Percentiles rank a stretch among this genome's conserved stretches.
Evolutionary conservation across 2,113 vertebrate species (phyloP).

Genomic region (Amphiprion ocellaris): DNA sequence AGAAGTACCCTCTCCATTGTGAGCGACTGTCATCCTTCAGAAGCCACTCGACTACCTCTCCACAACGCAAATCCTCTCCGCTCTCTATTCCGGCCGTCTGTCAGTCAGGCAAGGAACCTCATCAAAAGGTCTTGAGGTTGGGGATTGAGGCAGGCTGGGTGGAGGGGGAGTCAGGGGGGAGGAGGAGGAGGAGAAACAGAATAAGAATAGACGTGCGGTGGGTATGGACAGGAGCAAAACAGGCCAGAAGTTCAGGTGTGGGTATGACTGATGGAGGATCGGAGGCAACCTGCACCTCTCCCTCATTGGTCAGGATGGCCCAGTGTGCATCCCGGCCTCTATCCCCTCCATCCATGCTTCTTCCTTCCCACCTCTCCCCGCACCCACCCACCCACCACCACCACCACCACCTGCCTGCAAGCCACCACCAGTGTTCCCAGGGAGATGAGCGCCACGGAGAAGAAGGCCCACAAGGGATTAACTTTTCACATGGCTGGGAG

Average conservation of each 20-base stretch:
- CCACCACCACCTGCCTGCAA: slow-evolving; percentile 75
- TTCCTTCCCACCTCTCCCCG: slow-evolving; percentile 34
- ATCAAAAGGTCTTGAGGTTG: slow-evolving; percentile 78
- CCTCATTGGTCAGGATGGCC: slow-evolving; percentile 53
- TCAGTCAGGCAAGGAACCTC: slow-evolving; percentile 75
- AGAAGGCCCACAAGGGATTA: slow-evolving; percentile 88
- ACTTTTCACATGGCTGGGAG: slow-evolving; percentile 91
- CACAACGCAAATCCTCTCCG: slow-evolving; percentile 81
- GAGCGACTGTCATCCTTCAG: slow-evolving; percentile 83
- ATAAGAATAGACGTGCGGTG: slow-evolving; percentile 10
- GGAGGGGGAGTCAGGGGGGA: slow-evolving; percentile 36
- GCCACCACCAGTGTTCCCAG: slow-evolving; percentile 86
- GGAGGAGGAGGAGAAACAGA: slow-evolving; percentile 17
- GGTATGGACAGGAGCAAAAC: neutral
- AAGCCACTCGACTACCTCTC: slow-evolving; percentile 80
- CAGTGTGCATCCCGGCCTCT: slow-evolving; percentile 66
- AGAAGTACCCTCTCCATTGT: slow-evolving; percentile 80
- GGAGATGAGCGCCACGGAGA: slow-evolving; percentile 86
- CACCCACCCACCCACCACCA: slow-evolving; percentile 51
- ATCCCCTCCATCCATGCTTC: slow-evolving; percentile 55
- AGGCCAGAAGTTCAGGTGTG: slow-evolving; percentile 41
- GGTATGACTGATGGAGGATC: slow-evolving; percentile 38
- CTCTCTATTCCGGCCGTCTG: slow-evolving; percentile 75
- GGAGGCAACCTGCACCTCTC: slow-evolving; percentile 51
- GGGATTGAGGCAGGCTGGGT: slow-evolving; percentile 51